phyloP scores from a whole-genome alignment of 2,888 invertebrate species.

The Priocnemis perturbator region DNA sequence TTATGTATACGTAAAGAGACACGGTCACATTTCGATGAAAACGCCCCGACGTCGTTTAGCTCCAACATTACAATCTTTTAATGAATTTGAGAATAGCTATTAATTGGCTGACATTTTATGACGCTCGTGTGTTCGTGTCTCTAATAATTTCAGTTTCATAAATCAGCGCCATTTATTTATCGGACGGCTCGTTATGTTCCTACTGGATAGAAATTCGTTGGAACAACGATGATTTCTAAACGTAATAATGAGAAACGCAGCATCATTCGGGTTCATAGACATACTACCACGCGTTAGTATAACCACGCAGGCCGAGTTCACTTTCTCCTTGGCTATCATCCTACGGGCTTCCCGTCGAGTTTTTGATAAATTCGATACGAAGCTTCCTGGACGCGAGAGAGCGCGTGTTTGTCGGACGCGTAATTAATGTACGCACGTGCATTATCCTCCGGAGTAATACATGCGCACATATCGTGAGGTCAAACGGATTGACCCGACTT shows the following conservation, averaged over 20 bases:
- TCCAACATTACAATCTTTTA: conserved; percentile 5
- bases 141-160: too few relatives aligned
- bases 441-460: conserved; percentile 43
- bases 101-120: too few relatives aligned
- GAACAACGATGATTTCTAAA: conserved; percentile 30
- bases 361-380: conserved; percentile 70
- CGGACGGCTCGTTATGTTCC: not conserved
- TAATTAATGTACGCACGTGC: conserved; percentile 54
- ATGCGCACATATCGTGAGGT: conserved; percentile 22
- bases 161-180: not conserved
- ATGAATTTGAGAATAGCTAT: too few relatives aligned
- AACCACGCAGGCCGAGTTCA: conserved; percentile 26
- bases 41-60: conserved; percentile 1
- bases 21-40: too few relatives aligned
- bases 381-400: conserved; percentile 60
- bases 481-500: conserved; percentile 34
- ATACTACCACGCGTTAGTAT: conserved; percentile 4
- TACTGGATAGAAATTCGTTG: conserved; percentile 12
- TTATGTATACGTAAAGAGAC: too few relatives aligned
- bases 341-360: conserved; percentile 66
- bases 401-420: conserved; percentile 35
- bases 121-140: too few relatives aligned
- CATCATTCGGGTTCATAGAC: conserved; percentile 9
- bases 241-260: conserved; percentile 31
- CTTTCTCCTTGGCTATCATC: conserved; percentile 56